Base-by-base conservation (phyloP, 2,888 invertebrate genomes). In the Himalopsyche kuldschensis region DNA sequence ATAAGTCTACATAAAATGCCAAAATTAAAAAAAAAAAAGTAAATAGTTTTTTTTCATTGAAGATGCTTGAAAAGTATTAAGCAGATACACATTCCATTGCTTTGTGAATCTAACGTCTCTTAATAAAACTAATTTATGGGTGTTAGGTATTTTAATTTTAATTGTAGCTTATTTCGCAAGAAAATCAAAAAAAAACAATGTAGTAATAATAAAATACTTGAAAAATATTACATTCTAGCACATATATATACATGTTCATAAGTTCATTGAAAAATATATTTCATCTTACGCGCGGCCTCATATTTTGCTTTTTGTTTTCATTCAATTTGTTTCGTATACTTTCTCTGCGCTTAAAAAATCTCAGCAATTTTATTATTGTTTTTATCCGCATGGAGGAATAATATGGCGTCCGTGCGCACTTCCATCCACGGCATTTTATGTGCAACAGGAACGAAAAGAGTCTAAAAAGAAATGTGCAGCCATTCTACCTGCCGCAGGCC, bases 401-500 rank as follows among this genome's bases (percentile, higher is more conserved):
- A 69, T 69, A 69, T 20, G 35, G 35, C 41, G 76, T 32, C 76
- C 20, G 35, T 32, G 76, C n/a, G 76, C 41, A 41, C 35, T 35
- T 76, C 76, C 24, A 76, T 76, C 76, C 41, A 15, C n/a, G 35
- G 30, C 81, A 81, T 81, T 76, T 41, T 81, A 81, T 81, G 47
- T 81, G 81, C 81, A 81, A 47, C 76, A 46, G 76, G 32, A 81
- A 48, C 32, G 76, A 46, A 24, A 31, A 24, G 35, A 76, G 24
- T 32, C 32, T 76, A 32, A 81, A 32, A 76, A 81, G 47, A 78
- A 46, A 47, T 46, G 78, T 46, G 30, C 30, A 41, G 47, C 78
- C 30, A 30, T 41, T 20, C 27, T 46, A 55, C 76, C 83, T 79
- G 83, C 83, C 83, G 17, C 47, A 17, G 78, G 83, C 69, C 30